Evolutionary conservation across 2,888 invertebrate genomes (phyloP).

Genomic region (Zele albiditarsus): DNA sequence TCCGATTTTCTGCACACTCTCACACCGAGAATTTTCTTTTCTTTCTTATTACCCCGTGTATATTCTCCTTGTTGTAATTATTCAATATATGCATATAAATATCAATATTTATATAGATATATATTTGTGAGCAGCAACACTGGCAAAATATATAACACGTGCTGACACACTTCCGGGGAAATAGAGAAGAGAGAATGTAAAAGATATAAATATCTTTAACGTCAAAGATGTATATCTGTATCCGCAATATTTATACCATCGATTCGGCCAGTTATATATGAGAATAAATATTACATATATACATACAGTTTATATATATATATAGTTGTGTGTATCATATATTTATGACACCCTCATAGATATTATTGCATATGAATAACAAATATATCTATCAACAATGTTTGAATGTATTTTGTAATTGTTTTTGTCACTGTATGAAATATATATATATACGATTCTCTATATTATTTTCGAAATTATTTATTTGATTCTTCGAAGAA

Average conservation of each 20-base stretch:
- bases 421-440: background rate
- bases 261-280: background rate
- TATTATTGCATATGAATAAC: background rate
- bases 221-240: background rate
- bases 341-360: background rate
- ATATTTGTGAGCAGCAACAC: constrained; percentile 8
- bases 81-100: background rate
- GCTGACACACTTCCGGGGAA: constrained; percentile 39
- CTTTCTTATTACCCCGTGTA: background rate
- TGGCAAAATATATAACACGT: constrained; percentile 11
- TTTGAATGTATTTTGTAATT: background rate
- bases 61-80: background rate
- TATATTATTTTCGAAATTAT: constrained; percentile 19
- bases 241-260: background rate
- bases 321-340: constrained; percentile 3
- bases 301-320: background rate
- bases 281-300: constrained; percentile 3
- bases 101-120: background rate
- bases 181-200: constrained; percentile 7
- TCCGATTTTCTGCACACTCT: background rate
- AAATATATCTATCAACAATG: background rate
- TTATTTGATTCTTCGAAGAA: background rate
- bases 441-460: background rate
- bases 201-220: constrained; percentile 17
- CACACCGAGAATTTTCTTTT: background rate